Evolutionary conservation across 2,888 invertebrate species (phyloP), one percentile per base, ranked within the genome.

Genomic region (Cacoxenus indagator): DNA sequence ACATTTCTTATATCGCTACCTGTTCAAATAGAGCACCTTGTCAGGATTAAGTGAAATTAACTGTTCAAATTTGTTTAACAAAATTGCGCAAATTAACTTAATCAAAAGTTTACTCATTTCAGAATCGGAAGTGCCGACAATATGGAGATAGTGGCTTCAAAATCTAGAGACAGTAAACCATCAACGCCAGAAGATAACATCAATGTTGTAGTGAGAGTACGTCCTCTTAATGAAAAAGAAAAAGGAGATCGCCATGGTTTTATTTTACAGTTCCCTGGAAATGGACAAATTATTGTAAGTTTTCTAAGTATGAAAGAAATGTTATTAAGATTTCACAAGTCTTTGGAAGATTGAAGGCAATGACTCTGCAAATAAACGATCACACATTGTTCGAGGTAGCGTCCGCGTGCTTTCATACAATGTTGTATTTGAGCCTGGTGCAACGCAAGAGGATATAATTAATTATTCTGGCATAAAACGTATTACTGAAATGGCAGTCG

Each of bases 341-440:
- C n/a, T n/a, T n/a, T n/a, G n/a, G n/a, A n/a, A 91, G 90, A 89
- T 90, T 73, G 90, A 90, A 76, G 88, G 88, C 22, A 87, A 88
- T 29, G 89, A 89, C 9, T 87, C 87, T 48, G 88, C 90, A 76
- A 78, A 90, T 81, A 90, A 84, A 80, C 89, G 90, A 75, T 92
- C 91, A 1, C 92, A 92, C 84, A 87, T 87, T 73, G 9, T 8
- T 69, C 84, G 85, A 0, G 87, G 87, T 74, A 95, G 93, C 86
- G 91, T 94, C 0, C 95, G 95, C 84, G 90, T 95, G n/a, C 98
- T 97, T 88, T 95, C 96, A 0, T 98, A 96, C 88, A 97, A 97
- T 85, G 96, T 96, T 19, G 87, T 96, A 55, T 97, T 98, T 86
- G 97, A 97, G 82, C 95, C 96, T 0, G 95, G 95, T 8, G 96